Evolutionary conservation across 2,113 vertebrate species (phyloP).

Genomic region (Hiodon alosoides): DNA sequence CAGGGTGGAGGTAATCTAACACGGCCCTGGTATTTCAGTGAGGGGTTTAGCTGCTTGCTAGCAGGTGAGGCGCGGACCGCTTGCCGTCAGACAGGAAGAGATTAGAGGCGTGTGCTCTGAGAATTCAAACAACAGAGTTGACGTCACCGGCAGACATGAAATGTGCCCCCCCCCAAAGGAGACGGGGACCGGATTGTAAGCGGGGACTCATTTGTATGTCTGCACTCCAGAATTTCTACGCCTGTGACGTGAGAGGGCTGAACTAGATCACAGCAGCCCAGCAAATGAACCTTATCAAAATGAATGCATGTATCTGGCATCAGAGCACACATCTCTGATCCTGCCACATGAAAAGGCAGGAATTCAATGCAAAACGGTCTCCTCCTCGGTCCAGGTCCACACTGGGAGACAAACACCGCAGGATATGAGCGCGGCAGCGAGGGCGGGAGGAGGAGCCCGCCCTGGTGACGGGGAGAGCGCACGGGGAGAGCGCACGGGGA

Average conservation of each 20-base stretch:
- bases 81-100: not conserved
- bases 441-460: no score
- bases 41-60: conserved; percentile 31
- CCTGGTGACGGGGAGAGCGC: no score
- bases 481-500: no score
- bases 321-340: not conserved
- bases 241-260: not conserved
- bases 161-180: not conserved
- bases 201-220: no score
- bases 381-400: not conserved
- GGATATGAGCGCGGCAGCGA: not conserved
- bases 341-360: not conserved
- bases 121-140: conserved; percentile 34
- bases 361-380: not conserved
- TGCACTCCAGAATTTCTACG: not conserved
- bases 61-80: conserved; percentile 31
- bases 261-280: not conserved
- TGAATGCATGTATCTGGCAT: not conserved
- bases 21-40: conserved; percentile 8
- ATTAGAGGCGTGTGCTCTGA: conserved; percentile 44
- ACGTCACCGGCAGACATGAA: conserved; percentile 9
- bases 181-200: not conserved
- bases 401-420: not conserved
- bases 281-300: not conserved
- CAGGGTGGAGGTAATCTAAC: no score